These are phyloP conservation scores for Arizona elegans DNA, from an alignment of 2,113 vertebrate species.

Conservation along the genomic window DNA sequence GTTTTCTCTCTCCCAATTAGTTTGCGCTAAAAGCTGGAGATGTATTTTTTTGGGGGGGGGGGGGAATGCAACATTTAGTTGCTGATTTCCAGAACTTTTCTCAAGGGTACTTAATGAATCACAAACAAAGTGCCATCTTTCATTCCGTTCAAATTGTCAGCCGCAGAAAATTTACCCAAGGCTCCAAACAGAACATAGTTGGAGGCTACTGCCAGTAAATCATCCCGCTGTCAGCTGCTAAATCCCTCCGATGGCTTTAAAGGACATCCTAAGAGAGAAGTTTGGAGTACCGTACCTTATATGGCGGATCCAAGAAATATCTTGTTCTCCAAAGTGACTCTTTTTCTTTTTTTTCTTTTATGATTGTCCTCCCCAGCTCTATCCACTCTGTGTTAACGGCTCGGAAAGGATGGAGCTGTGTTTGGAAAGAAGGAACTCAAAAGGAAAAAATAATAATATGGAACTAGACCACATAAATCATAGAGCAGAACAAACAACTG, in stretches of 20 bases:
- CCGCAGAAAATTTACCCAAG: conserved; percentile 21
- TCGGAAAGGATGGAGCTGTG: conserved; percentile 4
- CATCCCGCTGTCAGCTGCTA: conserved; percentile 25
- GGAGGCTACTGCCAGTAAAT: conserved; percentile 21
- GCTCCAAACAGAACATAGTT: conserved; percentile 10
- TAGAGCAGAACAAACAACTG: conserved; percentile 25
- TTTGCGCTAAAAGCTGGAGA: conserved; percentile 46
- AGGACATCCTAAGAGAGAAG: not conserved
- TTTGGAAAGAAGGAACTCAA: conserved; percentile 24
- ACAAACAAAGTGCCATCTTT: conserved; percentile 14
- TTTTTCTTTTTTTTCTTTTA: not conserved
- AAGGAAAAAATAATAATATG: not conserved
- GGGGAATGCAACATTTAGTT: conserved; percentile 41
- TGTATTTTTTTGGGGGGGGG: not conserved
- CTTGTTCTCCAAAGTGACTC: conserved; percentile 31
- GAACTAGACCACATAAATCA: conserved; percentile 38
- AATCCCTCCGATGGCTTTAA: conserved; percentile 41
- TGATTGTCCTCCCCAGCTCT: no score
- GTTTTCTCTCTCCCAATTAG: conserved; percentile 29
- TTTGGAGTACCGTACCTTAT: not conserved
- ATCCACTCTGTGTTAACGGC: not conserved
- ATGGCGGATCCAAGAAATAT: conserved; percentile 17
- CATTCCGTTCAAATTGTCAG: conserved; percentile 23
- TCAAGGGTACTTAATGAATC: not conserved
- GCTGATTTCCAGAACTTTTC: conserved; percentile 17